These are phyloP conservation scores for Champsocephalus gunnari DNA, from an alignment of 2,797 vertebrate species.

Conservation along the genomic window DNA sequence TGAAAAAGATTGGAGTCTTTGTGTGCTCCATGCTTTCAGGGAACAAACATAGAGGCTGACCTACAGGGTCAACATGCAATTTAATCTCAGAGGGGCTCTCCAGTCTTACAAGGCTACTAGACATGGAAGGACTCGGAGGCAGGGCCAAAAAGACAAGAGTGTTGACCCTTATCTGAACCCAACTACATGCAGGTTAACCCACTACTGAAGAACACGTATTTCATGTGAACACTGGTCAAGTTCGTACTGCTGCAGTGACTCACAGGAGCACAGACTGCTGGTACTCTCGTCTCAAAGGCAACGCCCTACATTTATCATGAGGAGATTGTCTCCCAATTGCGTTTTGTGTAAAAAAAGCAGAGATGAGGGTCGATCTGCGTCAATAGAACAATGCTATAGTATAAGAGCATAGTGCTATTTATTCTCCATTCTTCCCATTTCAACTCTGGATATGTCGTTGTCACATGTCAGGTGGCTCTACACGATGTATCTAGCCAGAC, in stretches of 20 bases:
- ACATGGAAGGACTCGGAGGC: constrained; percentile 30
- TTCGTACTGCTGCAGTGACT: constrained; percentile 24
- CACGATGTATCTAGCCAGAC: neutral
- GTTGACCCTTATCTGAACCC: constrained; percentile 63
- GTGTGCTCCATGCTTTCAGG: constrained; percentile 34
- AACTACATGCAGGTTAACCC: constrained; percentile 58
- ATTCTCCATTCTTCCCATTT: constrained; percentile 5
- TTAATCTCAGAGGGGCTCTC: constrained; percentile 67
- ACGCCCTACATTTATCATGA: neutral
- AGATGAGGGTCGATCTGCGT: neutral
- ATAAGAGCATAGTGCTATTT: neutral
- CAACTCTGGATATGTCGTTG: constrained; percentile 6
- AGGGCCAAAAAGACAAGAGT: constrained; percentile 38
- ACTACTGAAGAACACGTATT: constrained; percentile 25
- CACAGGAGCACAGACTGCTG: neutral
- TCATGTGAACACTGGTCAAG: constrained; percentile 34
- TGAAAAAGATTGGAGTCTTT: constrained; percentile 41
- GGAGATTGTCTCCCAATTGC: neutral
- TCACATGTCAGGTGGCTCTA: constrained; percentile 8
- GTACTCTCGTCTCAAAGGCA: neutral
- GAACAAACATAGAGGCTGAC: constrained; percentile 42
- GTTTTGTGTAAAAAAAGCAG: neutral
- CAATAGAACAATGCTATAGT: neutral
- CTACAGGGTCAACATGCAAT: constrained; percentile 74
- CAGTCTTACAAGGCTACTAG: constrained; percentile 46